These are phyloP conservation scores for Trichonephila clavipes DNA, from an alignment of 1,140 invertebrate species.

Conservation along the genomic window DNA sequence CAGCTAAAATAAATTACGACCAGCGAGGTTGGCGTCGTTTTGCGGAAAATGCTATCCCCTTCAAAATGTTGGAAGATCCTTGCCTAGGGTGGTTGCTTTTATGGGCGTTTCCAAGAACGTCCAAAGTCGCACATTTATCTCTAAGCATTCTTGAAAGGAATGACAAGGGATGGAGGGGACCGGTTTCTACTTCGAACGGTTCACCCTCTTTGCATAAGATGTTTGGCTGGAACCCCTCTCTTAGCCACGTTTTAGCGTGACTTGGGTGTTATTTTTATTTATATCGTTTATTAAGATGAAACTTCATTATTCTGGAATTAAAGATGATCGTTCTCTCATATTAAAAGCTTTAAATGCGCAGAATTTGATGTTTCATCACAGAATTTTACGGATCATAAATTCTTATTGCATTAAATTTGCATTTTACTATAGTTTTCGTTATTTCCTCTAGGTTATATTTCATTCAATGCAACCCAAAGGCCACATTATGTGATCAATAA, in stretches of 20 bases:
- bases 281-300: not conserved
- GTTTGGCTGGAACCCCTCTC: not conserved
- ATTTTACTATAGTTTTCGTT: no score
- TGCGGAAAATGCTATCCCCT: not conserved
- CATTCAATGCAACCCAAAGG: no score
- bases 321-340: not conserved
- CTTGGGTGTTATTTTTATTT: not conserved
- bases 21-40: not conserved
- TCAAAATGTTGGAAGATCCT: not conserved
- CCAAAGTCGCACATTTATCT: constrained; percentile 28
- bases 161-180: not conserved
- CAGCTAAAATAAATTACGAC: not conserved
- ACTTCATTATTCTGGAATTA: not conserved
- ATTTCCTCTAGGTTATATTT: no score
- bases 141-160: not conserved
- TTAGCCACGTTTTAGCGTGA: not conserved
- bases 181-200: not conserved
- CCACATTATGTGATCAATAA: no score
- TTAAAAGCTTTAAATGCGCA: not conserved
- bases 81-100: constrained; percentile 10
- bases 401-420: no score
- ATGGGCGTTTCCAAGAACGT: not conserved
- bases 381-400: no score
- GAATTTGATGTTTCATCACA: no score
- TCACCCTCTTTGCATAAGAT: not conserved